Percentiles rank a stretch among this genome's conserved stretches.
phyloP scores from a whole-genome alignment of 2,113 vertebrate genomes.

The Serinus canaria region DNA sequence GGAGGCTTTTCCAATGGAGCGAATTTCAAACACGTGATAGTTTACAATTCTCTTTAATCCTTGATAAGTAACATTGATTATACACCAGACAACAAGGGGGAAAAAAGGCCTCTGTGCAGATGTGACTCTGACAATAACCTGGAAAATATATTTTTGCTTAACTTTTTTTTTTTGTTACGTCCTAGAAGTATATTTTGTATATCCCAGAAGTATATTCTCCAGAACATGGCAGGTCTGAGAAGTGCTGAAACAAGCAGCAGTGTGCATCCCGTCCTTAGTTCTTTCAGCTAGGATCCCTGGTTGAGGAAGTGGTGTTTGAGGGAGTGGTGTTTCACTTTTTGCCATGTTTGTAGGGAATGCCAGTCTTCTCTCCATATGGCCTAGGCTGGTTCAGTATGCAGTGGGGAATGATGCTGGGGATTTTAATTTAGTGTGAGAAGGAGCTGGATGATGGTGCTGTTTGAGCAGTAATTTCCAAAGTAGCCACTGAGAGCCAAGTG shows the following conservation, averaged over 20 bases:
- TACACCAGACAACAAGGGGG: background rate
- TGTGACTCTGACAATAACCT: background rate
- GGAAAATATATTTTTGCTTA: background rate
- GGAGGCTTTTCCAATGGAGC: background rate
- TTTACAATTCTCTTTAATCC: background rate
- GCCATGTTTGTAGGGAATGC: background rate
- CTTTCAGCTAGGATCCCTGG: background rate
- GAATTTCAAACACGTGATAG: background rate
- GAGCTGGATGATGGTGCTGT: background rate
- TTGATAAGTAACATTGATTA: background rate
- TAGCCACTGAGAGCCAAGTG: background rate
- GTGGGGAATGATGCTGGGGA: background rate
- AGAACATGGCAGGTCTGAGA: background rate
- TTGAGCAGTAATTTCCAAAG: background rate
- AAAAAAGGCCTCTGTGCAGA: background rate
- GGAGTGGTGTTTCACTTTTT: background rate
- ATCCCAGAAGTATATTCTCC: background rate
- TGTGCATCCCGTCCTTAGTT: background rate
- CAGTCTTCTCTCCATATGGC: background rate
- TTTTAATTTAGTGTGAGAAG: background rate
- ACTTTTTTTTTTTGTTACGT: background rate
- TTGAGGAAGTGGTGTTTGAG: background rate
- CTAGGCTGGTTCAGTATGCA: background rate
- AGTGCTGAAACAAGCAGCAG: background rate
- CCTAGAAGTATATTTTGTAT: background rate